These are phyloP conservation scores for Novumbra hubbsi DNA, from an alignment of 2,797 vertebrate genomes.

Conservation along the genomic window DNA sequence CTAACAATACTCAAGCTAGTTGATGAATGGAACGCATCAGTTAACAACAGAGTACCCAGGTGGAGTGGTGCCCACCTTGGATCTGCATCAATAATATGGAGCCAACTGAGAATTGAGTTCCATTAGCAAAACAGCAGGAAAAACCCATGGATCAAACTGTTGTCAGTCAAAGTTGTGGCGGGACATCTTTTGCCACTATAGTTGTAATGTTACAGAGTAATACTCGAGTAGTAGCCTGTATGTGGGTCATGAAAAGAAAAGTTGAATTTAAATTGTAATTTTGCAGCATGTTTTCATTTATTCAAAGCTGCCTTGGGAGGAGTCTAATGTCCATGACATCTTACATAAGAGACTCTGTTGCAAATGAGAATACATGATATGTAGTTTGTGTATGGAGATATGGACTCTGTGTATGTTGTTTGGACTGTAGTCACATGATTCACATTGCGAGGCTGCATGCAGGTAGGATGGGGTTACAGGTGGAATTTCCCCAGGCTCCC, in stretches of 20 bases:
- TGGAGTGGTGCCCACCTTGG: constrained; percentile 16
- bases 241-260: neutral
- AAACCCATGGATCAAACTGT: constrained; percentile 22
- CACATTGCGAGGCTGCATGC: constrained; percentile 39
- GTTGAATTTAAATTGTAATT: neutral
- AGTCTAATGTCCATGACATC: neutral
- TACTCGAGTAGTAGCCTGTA: neutral
- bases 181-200: neutral
- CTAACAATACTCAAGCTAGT: constrained; percentile 21
- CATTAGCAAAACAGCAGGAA: constrained; percentile 8
- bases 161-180: neutral
- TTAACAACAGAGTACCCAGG: constrained; percentile 50
- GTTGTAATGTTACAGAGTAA: neutral
- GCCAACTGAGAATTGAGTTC: constrained; percentile 11
- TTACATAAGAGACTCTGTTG: neutral
- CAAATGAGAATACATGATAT: neutral
- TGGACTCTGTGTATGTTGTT: constrained; percentile 32
- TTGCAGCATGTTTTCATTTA: neutral
- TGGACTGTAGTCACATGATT: constrained; percentile 53
- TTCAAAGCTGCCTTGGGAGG: neutral
- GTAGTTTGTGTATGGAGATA: constrained; percentile 30
- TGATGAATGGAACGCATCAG: constrained; percentile 29
- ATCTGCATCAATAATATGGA: constrained; percentile 46
- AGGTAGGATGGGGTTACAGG: constrained; percentile 58
- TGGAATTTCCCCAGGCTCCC: constrained; percentile 72